Conservation (phyloP, 2,113 vertebrate species). For the Erinaceus europaeus region DNA sequence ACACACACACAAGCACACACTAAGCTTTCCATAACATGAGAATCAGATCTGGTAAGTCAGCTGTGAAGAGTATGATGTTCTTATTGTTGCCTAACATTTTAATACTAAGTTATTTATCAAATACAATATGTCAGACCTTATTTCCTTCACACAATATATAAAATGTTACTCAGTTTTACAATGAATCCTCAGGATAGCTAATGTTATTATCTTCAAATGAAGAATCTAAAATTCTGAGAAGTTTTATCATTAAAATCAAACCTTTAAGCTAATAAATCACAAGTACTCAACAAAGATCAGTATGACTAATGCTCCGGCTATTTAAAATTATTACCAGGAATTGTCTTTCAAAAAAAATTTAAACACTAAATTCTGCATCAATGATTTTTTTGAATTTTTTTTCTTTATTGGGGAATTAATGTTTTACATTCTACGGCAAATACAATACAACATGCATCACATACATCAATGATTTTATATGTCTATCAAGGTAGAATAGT, state of each 20-base stretch:
- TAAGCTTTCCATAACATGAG: background rate
- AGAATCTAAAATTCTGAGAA: background rate
- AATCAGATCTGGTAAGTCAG: background rate
- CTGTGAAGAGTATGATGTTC: background rate
- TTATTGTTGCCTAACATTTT: slow-evolving; percentile 4
- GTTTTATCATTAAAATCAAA: background rate
- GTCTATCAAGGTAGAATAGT: background rate
- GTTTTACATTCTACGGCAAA: too few species aligned
- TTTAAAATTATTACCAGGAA: slow-evolving; percentile 2
- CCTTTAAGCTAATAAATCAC: background rate
- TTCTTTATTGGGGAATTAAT: too few species aligned
- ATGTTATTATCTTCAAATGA: background rate
- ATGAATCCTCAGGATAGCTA: background rate
- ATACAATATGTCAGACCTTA: background rate
- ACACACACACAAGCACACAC: background rate
- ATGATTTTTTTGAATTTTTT: too few species aligned
- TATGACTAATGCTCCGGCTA: background rate
- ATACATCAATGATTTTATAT: background rate
- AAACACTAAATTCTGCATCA: slow-evolving; percentile 2
- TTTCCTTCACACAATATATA: background rate
- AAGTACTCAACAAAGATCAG: background rate
- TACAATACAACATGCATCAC: too few species aligned
- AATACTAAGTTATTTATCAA: slow-evolving; percentile 22
- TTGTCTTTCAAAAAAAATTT: background rate
- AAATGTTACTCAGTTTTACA: slow-evolving; percentile 11